Evolutionary conservation across 2,888 invertebrate genomes (phyloP).

Genomic region (Drosophila siamana): DNA sequence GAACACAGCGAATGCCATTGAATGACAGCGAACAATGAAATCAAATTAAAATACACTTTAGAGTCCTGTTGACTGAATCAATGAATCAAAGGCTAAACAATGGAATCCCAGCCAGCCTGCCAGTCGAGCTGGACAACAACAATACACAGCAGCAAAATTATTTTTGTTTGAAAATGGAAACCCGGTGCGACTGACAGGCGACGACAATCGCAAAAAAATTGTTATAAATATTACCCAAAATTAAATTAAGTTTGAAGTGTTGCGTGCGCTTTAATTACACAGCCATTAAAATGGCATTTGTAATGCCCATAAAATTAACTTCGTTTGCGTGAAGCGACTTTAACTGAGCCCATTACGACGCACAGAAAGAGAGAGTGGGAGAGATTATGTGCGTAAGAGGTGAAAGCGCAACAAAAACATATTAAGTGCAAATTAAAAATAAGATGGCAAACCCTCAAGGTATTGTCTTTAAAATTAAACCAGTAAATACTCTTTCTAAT

Average conservation of each 20-base stretch:
- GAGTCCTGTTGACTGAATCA: constrained; percentile 62
- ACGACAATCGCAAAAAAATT: constrained; percentile 32
- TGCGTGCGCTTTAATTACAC: constrained; percentile 57
- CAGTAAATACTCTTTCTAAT: neutral
- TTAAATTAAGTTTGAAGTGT: constrained; percentile 59
- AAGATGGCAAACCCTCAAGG: neutral
- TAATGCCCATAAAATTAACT: constrained; percentile 67
- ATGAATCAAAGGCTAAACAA: constrained; percentile 80
- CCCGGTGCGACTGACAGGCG: constrained; percentile 6
- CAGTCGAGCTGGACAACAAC: constrained; percentile 30
- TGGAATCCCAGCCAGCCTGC: constrained; percentile 35
- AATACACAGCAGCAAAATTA: neutral
- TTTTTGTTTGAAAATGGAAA: constrained; percentile 1
- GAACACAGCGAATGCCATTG: constrained; percentile 38
- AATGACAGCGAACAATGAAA: constrained; percentile 78
- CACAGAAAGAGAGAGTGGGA: neutral
- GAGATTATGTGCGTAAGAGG: neutral
- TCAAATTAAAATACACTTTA: constrained; percentile 81
- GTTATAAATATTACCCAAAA: constrained; percentile 48
- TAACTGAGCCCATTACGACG: constrained; percentile 1
- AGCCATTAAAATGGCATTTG: constrained; percentile 57
- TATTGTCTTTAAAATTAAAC: neutral
- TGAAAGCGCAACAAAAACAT: constrained; percentile 15
- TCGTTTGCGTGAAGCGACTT: constrained; percentile 39
- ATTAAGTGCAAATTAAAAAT: constrained; percentile 31